Evolutionary conservation across 2,888 invertebrate genomes (phyloP), one percentile per base, ranked within the genome.

Genomic region (Cheiracanthium punctorium): DNA sequence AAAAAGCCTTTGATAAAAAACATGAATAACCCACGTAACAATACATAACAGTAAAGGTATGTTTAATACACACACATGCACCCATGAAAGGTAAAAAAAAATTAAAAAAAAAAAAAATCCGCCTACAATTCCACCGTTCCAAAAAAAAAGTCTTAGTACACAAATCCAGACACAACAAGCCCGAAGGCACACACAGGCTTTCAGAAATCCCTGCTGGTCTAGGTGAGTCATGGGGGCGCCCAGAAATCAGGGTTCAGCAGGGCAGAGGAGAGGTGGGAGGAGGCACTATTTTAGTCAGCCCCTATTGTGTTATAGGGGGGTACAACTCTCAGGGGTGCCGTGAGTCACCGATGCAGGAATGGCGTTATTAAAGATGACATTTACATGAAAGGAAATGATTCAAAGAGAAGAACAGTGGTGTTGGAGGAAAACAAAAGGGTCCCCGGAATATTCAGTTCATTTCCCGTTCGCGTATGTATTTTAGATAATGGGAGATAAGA

Each of bases 301-400:
- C 69, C 69, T 8, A 52, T 24, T 30, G 79, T 32, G 43, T 69
- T 71, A n/a, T n/a, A n/a, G 65, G 29, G 71, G 30, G 29, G 58
- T 70, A 20, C 37, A n/a, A 37, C 69, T 71, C 80, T 48, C 69
- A 52, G 74, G 81, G 69, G 81, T 24, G 37, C 75, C 64, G 32
- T 82, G 82, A 82, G 32, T 82, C 82, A 82, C 48, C 43, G 24
- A 67, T 14, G 37, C 37, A 20, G 30, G 64, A 20, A 20, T 58
- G 58, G 58, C 72, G 76, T 76, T 82, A 82, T 82, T 82, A 82
- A 76, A 74, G 76, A 82, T 82, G 76, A 76, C 76, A 72, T 72
- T 72, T 72, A 72, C 72, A 72, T 72, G 43, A 58, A 58, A 58
- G 24, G 58, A 58, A 58, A 58, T 58, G 58, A 58, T 58, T 58